phyloP scores from a whole-genome alignment of 2,113 vertebrate species.

The Myiagra hebetior region DNA sequence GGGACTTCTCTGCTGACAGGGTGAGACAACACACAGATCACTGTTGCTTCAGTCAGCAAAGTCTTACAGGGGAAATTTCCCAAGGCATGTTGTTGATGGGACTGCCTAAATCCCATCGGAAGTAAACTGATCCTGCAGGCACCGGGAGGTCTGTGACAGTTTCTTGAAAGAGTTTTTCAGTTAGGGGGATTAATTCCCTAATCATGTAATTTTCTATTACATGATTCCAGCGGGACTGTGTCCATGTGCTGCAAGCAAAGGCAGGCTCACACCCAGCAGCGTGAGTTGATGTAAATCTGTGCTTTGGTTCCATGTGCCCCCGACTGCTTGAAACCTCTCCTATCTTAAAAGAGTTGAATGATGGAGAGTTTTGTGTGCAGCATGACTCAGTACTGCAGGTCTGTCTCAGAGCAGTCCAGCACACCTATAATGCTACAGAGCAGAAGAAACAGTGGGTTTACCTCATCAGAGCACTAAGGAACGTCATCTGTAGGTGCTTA shows the following conservation, averaged over 20 bases:
- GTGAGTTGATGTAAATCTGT: not conserved
- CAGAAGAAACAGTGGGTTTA: not conserved
- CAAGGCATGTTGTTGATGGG: not conserved
- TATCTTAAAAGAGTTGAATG: not conserved
- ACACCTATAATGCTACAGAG: not conserved
- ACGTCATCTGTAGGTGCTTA: not conserved
- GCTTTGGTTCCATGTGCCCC: not conserved
- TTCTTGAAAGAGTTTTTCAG: not conserved
- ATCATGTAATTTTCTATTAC: not conserved
- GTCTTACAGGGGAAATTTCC: not conserved
- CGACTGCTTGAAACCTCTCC: not conserved
- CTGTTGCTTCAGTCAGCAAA: not conserved
- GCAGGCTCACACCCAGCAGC: not conserved
- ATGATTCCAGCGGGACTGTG: not conserved
- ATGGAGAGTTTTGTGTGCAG: not conserved
- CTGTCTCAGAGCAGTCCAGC: not conserved
- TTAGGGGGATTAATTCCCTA: not conserved
- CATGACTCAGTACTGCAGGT: not conserved
- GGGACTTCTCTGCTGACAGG: not conserved
- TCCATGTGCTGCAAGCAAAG: not conserved
- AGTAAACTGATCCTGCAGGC: not conserved
- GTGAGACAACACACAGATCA: not conserved
- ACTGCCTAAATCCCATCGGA: not conserved
- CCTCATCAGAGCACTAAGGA: not conserved
- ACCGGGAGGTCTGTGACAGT: not conserved